phyloP scores from a whole-genome alignment of 1,140 invertebrate genomes.

The Halictus rubicundus region DNA sequence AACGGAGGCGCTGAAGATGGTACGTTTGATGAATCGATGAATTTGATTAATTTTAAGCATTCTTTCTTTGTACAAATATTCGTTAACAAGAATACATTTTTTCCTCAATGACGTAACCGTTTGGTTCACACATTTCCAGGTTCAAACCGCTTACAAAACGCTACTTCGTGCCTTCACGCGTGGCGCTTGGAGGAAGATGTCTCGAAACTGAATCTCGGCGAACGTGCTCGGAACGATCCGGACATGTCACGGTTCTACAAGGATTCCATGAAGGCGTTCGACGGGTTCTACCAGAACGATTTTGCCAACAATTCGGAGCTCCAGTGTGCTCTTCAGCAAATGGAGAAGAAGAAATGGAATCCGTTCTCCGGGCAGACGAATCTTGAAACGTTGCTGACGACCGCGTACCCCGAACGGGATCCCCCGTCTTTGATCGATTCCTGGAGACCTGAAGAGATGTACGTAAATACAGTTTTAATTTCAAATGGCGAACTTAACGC shows the following conservation, averaged over 20 bases:
- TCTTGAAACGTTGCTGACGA: neutral
- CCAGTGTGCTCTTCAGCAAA: conserved; percentile 5
- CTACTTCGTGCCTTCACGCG: no score
- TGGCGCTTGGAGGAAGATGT: neutral
- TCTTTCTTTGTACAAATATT: no score
- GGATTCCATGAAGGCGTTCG: conserved; percentile 32
- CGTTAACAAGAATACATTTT: no score
- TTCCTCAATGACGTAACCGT: no score
- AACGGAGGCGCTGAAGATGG: no score
- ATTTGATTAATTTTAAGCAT: no score
- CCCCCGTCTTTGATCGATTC: no score
- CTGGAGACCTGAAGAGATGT: no score
- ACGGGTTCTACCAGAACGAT: conserved; percentile 30
- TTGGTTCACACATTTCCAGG: neutral
- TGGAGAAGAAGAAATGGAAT: conserved; percentile 37
- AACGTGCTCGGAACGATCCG: neutral
- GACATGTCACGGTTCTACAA: conserved; percentile 21
- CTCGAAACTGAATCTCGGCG: neutral
- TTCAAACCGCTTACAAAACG: neutral
- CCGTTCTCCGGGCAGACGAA: neutral
- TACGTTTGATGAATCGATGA: no score
- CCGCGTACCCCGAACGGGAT: neutral
- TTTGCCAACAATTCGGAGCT: conserved; percentile 31
- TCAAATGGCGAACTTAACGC: no score
- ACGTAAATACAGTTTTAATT: no score